Percentiles rank a stretch among this genome's conserved stretches.
Conservation (phyloP, 2,888 invertebrate species). For the Meteorus cinctellus region DNA sequence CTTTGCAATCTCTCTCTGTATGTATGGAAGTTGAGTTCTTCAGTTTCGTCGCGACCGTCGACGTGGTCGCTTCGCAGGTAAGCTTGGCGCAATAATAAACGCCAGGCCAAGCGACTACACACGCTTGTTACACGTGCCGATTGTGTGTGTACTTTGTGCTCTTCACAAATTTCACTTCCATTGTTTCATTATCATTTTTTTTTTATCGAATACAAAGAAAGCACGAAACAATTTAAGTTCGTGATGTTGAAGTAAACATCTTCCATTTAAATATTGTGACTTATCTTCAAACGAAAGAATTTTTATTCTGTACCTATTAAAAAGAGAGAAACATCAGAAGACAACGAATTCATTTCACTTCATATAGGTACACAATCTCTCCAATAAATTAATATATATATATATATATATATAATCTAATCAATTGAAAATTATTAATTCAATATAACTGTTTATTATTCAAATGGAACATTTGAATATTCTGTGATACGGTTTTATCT, state of each 20-base stretch:
- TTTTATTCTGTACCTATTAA: no score
- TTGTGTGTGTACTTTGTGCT: not conserved
- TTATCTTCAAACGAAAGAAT: no score
- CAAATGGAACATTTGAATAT: not conserved
- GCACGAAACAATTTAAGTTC: no score
- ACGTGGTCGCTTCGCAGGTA: slow-evolving; percentile 51
- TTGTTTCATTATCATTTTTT: not conserved
- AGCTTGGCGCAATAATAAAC: slow-evolving; percentile 24
- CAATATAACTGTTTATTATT: not conserved
- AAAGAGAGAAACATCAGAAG: no score
- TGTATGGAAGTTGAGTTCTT: slow-evolving; percentile 14
- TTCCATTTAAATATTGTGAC: no score
- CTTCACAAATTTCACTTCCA: not conserved
- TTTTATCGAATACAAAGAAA: not conserved
- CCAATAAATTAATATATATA: slow-evolving; percentile 1
- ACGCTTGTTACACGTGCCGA: slow-evolving; percentile 32
- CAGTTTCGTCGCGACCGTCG: slow-evolving; percentile 55
- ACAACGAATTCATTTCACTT: no score
- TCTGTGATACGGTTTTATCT: not conserved
- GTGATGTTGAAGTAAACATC: no score
- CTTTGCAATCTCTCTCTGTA: slow-evolving; percentile 17
- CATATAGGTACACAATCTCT: not conserved
- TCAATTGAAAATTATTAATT: not conserved
- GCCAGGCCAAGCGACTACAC: slow-evolving; percentile 15
- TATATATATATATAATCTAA: not conserved